Base-by-base conservation (phyloP, 53 echinoderm and acorn worm species). In the Crossaster papposus region DNA sequence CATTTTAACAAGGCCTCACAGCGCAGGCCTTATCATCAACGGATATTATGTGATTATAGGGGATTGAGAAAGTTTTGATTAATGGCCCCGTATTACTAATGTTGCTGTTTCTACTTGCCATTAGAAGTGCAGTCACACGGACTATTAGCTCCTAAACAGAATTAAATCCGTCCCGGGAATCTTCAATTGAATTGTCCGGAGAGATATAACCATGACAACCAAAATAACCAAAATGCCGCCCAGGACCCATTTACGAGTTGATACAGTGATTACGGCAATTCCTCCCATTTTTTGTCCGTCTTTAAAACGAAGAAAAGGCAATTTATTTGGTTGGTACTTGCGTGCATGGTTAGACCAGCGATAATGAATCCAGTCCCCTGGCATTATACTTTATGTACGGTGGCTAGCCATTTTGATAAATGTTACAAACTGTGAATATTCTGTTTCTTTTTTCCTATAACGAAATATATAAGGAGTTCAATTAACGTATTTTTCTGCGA, bases 81-180 rank as follows among this genome's bases (percentile, higher is more conserved):
- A 71, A 71, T 71, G 24, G 13, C 72, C 72, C 29, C 32, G 32
- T 71, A 20, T 71, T 71, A 71, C 72, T 71, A 31, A 71, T 71
- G 72, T 31, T 4, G 30, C 13, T 26, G 72, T 30, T 29, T 71
- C 29, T 5, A 71, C 24, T 29, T 29, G 29, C 26, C 72, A 71
- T 20, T 28, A 71, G 32, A 71, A 71, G 72, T 71, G 72, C 72
- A 71, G 30, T 71, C 72, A 71, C 72, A 71, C 72, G 29, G 62
- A 62, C 62, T 14, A 62, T 17, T 44, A 9, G 5, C 44, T 44
- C 44, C 44, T 0, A 58, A 11, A 20, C 2, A 17, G 17, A 58
- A 58, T 8, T 17, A 58, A 15, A 4, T 17, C 17, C 58, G 22
- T 17, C 17, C 58, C 2, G 58, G 58, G 58, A 58, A 18, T 2